Conservation (phyloP, 2,888 invertebrate genomes). For the Volucella bombylans region DNA sequence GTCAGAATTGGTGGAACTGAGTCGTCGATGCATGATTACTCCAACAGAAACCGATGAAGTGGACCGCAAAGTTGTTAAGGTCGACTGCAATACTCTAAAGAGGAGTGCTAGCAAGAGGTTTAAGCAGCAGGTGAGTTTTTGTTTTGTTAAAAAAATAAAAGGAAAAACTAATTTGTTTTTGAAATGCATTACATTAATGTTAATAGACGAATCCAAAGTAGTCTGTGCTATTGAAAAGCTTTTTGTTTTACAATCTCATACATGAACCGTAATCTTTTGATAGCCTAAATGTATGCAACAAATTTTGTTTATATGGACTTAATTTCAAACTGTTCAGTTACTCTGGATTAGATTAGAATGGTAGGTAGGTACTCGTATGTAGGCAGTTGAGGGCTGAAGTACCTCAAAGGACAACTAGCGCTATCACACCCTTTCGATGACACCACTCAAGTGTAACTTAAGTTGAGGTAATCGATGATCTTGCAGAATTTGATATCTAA, state of each 20-base stretch:
- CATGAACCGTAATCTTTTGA: neutral
- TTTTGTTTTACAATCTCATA: neutral
- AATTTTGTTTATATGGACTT: neutral
- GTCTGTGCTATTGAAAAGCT: neutral
- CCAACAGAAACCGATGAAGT: slow-evolving; percentile 77
- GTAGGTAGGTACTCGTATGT: no score
- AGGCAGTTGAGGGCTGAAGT: no score
- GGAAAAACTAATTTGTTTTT: neutral
- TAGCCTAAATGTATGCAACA: slow-evolving; percentile 2
- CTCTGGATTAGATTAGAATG: no score
- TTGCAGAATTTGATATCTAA: no score
- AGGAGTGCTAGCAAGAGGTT: slow-evolving; percentile 91
- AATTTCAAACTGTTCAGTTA: neutral
- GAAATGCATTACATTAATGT: neutral
- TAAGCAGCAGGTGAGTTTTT: slow-evolving; percentile 83
- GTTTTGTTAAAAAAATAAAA: neutral
- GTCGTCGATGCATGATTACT: slow-evolving; percentile 86
- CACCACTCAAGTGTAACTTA: no score
- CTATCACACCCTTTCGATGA: no score
- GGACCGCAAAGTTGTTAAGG: slow-evolving; percentile 78
- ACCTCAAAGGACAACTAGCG: no score
- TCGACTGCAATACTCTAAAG: slow-evolving; percentile 89
- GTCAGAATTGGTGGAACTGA: slow-evolving; percentile 94
- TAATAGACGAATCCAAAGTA: neutral
- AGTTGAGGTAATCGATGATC: no score